These are phyloP conservation scores for Pardosa pseudoannulata DNA, from an alignment of 2,888 invertebrate species.

Conservation along the genomic window DNA sequence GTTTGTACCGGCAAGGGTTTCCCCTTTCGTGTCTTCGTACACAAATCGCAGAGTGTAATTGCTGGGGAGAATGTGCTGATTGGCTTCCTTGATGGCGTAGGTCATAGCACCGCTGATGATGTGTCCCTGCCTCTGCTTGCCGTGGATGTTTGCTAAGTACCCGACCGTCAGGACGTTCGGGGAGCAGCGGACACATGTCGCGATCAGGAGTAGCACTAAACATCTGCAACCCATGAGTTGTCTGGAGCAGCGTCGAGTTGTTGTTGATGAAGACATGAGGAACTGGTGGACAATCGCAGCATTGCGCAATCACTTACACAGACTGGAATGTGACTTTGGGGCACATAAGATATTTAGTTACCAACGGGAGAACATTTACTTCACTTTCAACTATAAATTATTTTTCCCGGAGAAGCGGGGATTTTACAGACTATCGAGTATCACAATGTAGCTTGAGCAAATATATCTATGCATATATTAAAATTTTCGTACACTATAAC, in stretches of 20 bases:
- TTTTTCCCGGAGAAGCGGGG: no score
- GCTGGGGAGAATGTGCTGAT: conserved; percentile 80
- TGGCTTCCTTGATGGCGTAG: conserved; percentile 55
- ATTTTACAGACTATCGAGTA: neutral
- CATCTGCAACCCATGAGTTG: neutral
- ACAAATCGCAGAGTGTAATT: conserved; percentile 82
- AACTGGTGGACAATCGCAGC: neutral
- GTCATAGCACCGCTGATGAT: conserved; percentile 70
- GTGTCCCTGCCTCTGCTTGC: conserved; percentile 57
- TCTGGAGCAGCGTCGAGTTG: neutral
- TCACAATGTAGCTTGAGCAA: conserved; percentile 6
- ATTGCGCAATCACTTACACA: neutral
- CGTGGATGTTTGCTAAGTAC: conserved; percentile 68
- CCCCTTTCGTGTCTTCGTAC: conserved; percentile 88
- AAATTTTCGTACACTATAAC: no score
- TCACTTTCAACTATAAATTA: no score
- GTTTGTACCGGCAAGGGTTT: conserved; percentile 87
- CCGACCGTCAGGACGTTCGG: conserved; percentile 48
- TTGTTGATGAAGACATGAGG: neutral
- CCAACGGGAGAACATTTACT: no score
- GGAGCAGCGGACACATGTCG: neutral
- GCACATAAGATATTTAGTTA: neutral
- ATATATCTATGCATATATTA: no score
- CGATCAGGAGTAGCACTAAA: conserved; percentile 8
- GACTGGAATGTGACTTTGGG: neutral